phyloP scores from a whole-genome alignment of 2,888 invertebrate species.

The Standfussiana lucernea region DNA sequence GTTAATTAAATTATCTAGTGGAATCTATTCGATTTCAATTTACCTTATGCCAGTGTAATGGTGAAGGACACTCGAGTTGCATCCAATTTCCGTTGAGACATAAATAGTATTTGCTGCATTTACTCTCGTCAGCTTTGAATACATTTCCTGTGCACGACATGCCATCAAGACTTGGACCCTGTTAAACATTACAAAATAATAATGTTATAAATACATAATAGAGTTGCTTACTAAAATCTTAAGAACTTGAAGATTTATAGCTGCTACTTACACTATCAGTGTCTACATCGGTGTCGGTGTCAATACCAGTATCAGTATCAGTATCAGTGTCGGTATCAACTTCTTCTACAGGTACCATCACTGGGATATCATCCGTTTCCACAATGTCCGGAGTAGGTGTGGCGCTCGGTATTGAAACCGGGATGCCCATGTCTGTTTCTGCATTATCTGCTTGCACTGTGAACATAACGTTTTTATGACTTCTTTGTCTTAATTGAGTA shows the following conservation, averaged over 20 bases:
- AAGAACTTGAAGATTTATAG: neutral
- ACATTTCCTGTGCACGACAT: constrained; percentile 89
- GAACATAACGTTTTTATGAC: constrained; percentile 18
- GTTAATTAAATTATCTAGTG: neutral
- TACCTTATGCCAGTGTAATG: constrained; percentile 94
- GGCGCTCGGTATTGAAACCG: constrained; percentile 39
- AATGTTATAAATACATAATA: neutral
- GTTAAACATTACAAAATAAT: constrained; percentile 41
- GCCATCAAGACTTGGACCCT: constrained; percentile 90
- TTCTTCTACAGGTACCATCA: constrained; percentile 39
- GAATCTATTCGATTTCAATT: neutral
- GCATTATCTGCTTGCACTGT: constrained; percentile 66
- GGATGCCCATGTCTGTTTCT: constrained; percentile 48
- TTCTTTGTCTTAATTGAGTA: neutral
- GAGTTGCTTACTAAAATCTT: neutral
- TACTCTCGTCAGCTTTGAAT: constrained; percentile 91
- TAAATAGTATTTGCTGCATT: constrained; percentile 95
- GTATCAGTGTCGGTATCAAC: constrained; percentile 44
- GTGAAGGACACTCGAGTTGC: constrained; percentile 93
- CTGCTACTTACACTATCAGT: constrained; percentile 54
- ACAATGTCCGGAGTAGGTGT: constrained; percentile 53
- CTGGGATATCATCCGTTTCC: constrained; percentile 53
- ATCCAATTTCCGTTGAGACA: constrained; percentile 94
- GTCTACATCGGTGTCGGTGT: constrained; percentile 42
- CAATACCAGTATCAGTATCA: constrained; percentile 29